Base-by-base conservation (phyloP, 1,140 invertebrate species). In the Pseudobourletiella spinata region DNA sequence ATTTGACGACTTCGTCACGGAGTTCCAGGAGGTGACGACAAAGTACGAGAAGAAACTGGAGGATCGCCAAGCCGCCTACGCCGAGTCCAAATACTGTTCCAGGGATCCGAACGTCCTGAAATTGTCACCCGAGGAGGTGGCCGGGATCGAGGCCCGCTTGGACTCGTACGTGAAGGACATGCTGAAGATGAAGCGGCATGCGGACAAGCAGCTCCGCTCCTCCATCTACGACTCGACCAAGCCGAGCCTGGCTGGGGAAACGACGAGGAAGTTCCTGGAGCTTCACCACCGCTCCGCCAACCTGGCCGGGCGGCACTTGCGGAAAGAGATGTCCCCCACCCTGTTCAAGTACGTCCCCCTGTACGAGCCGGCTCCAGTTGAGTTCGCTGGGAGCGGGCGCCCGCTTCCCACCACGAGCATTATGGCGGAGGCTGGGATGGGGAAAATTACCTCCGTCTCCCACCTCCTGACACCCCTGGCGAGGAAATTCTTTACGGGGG, bases 1-100 rank as follows among this genome's bases (percentile, higher is more conserved):
- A 20, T 69, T 66, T 60, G 61, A 69, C 11, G 62, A 66, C n/a
- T 66, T 69, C 24, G 29, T 66, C 1, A 29, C 28, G 1, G 68
- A 69, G 28, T 69, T 69, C 51, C 54, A 66, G 48, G 62, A 64
- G 35, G 46, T 65, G n/a, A 30, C 61, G 11, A 18, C 57, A n/a
- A 29, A n/a, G 1, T 63, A 44, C 16, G 60, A 69, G n/a, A 61
- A 57, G 11, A 69, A 66, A 60, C 18, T 69, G 3, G 30, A 18
- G 16, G 24, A 54, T 14, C 32, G 51, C 16, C 54, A 57, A 29
- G 22, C 51, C 32, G 30, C 57, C 0, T 42, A 61, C 42, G 26
- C 54, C 11, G 52, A 55, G 20, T 55, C 52, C 11, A 29, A 35
- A 32, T 55, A 55, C 22, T 14, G 6, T 8, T 55, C 52, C 4